Conservation (phyloP, 2,797 vertebrate species). For the Thunnus albacares region DNA sequence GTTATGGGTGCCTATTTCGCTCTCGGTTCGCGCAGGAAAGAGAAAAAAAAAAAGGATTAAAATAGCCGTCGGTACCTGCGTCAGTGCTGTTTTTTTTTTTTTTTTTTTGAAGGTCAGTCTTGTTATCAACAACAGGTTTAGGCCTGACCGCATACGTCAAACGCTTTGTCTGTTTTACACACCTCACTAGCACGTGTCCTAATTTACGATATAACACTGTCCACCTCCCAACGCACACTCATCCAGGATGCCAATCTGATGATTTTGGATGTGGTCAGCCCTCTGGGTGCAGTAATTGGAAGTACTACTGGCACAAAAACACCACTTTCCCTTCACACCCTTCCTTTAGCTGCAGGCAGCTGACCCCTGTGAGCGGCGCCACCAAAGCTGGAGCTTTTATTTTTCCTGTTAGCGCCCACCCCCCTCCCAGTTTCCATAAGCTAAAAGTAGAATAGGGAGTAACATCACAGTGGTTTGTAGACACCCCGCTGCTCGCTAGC, state of each 20-base stretch:
- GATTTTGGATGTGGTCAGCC: slow-evolving; percentile 66
- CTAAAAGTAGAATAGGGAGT: slow-evolving; percentile 71
- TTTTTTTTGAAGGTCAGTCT: slow-evolving; percentile 62
- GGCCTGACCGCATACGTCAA: neutral
- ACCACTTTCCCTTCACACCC: slow-evolving; percentile 72
- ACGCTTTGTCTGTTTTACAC: slow-evolving; percentile 24
- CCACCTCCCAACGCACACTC: slow-evolving; percentile 53
- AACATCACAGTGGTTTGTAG: slow-evolving; percentile 55
- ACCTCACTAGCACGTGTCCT: slow-evolving; percentile 36
- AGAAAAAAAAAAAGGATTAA: slow-evolving; percentile 31
- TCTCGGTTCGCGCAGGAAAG: slow-evolving; percentile 54
- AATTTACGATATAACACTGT: slow-evolving; percentile 25
- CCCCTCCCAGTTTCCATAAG: slow-evolving; percentile 70
- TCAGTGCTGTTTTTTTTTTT: slow-evolving; percentile 33
- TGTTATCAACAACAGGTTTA: slow-evolving; percentile 59
- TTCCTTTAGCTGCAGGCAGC: slow-evolving; percentile 55
- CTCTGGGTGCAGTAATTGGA: slow-evolving; percentile 73
- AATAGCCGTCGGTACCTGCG: slow-evolving; percentile 45
- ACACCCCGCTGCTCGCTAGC: slow-evolving; percentile 41
- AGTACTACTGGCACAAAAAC: slow-evolving; percentile 60
- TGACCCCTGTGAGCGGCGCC: slow-evolving; percentile 55
- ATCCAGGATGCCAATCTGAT: slow-evolving; percentile 69
- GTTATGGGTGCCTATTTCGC: slow-evolving; percentile 50
- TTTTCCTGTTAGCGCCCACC: slow-evolving; percentile 56
- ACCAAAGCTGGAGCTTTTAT: slow-evolving; percentile 64